Conservation (phyloP, 2,888 invertebrate species). For the Venusia cambrica region DNA sequence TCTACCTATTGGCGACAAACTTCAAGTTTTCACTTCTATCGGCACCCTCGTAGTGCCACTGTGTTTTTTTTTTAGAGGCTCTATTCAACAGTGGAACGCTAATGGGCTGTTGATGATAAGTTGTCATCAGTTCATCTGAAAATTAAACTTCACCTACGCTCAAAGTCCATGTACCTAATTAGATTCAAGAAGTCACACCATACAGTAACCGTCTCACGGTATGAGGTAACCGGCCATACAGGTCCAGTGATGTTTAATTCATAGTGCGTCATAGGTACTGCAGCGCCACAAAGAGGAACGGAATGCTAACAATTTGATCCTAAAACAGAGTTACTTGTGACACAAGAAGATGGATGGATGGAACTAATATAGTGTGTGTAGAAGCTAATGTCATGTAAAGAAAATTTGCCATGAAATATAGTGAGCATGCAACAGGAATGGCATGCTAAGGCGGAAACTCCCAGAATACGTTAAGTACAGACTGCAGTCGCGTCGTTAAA, state of each 20-base stretch:
- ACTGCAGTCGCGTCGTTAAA: conserved; percentile 19
- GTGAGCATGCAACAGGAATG: conserved; percentile 2
- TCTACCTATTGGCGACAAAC: too few species aligned
- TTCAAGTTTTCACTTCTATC: too few species aligned
- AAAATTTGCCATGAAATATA: neutral
- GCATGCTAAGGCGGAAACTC: conserved; percentile 13
- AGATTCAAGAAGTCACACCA: conserved; percentile 20
- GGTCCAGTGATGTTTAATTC: conserved; percentile 54
- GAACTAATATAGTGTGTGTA: too few species aligned
- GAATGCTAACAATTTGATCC: conserved; percentile 51
- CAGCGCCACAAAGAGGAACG: conserved; percentile 31
- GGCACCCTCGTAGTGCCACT: too few species aligned
- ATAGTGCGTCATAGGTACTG: conserved; percentile 42
- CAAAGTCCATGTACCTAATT: conserved; percentile 24
- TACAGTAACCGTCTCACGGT: conserved; percentile 28
- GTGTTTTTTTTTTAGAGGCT: too few species aligned
- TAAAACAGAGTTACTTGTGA: neutral
- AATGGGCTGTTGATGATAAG: too few species aligned
- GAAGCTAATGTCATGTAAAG: too few species aligned
- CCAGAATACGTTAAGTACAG: conserved; percentile 7
- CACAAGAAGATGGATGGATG: conserved; percentile 1
- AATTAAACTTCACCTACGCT: conserved; percentile 9
- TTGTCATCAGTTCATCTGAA: too few species aligned
- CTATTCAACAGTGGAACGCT: too few species aligned
- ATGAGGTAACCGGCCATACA: conserved; percentile 34